Conservation (phyloP, 1,140 invertebrate species). For the Anoplolepis gracilipes region DNA sequence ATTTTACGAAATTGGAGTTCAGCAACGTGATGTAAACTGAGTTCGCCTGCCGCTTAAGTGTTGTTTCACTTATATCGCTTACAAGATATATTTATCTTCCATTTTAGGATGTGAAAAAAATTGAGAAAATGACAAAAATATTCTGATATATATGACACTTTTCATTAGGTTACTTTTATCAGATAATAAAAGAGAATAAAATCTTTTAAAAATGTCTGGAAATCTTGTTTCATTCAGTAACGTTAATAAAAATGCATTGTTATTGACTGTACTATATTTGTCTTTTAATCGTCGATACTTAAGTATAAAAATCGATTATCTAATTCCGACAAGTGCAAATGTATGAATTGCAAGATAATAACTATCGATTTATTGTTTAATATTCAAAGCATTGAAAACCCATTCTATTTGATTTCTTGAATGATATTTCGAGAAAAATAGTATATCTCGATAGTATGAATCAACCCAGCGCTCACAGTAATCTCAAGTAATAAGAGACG, state of each 20-base stretch:
- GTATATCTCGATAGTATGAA: constrained; percentile 12
- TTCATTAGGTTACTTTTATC: background rate
- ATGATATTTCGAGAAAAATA: constrained; percentile 14
- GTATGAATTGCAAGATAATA: constrained; percentile 2
- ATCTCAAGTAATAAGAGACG: constrained; percentile 48
- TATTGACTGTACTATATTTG: background rate
- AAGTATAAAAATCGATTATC: background rate
- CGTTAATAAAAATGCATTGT: background rate
- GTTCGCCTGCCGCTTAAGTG: constrained; percentile 43
- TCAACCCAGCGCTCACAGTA: constrained; percentile 16
- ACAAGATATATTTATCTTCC: constrained; percentile 39
- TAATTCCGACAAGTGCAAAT: background rate
- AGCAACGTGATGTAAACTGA: constrained; percentile 53
- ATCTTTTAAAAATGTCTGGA: background rate
- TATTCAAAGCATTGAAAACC: constrained; percentile 34
- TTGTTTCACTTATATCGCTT: constrained; percentile 19
- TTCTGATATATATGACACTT: background rate
- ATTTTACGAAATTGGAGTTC: constrained; percentile 58
- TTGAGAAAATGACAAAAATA: background rate
- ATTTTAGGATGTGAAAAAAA: constrained; percentile 13
- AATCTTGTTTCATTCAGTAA: background rate
- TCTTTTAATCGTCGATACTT: background rate
- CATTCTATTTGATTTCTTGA: constrained; percentile 14
- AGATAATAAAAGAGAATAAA: background rate
- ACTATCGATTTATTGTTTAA: constrained; percentile 30